A percentile compares a stretch with the other conserved stretches of the same genome.
Evolutionary conservation across 2,113 vertebrate species (phyloP).

Genomic region (Calypte anna): DNA sequence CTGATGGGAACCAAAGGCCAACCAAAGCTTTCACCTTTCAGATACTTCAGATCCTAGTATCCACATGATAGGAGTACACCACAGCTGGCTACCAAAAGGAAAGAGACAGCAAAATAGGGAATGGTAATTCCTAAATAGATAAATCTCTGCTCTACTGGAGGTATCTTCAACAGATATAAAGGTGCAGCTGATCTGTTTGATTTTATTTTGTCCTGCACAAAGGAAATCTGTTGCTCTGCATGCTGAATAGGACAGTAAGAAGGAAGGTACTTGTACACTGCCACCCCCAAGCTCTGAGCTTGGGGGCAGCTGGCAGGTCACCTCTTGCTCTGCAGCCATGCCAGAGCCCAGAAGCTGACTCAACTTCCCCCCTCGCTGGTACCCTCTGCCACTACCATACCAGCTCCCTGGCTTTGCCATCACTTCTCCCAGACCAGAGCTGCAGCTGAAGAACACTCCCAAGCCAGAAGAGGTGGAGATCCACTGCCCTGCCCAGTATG

Average conservation of each 20-base stretch:
- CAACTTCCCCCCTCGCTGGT: neutral
- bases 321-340: neutral
- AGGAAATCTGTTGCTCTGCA: neutral
- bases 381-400: accelerated
- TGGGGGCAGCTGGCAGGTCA: neutral
- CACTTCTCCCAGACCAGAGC: neutral
- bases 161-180: accelerated
- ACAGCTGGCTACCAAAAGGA: accelerated
- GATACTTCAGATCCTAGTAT: accelerated
- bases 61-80: accelerated
- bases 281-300: neutral
- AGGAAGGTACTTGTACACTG: neutral
- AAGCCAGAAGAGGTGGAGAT: neutral
- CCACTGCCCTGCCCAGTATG: neutral
- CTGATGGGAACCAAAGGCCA: accelerated
- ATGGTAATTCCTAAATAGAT: neutral
- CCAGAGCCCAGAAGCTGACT: neutral
- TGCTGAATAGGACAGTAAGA: neutral
- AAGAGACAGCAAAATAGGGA: accelerated
- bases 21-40: neutral
- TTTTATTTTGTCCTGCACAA: accelerated
- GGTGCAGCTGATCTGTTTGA: accelerated
- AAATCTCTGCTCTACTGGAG: neutral
- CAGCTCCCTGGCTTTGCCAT: accelerated
- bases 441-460: neutral